Evolutionary conservation across 2,797 vertebrate genomes (phyloP), one percentile per base, ranked within the genome.

Genomic region (Novumbra hubbsi): DNA sequence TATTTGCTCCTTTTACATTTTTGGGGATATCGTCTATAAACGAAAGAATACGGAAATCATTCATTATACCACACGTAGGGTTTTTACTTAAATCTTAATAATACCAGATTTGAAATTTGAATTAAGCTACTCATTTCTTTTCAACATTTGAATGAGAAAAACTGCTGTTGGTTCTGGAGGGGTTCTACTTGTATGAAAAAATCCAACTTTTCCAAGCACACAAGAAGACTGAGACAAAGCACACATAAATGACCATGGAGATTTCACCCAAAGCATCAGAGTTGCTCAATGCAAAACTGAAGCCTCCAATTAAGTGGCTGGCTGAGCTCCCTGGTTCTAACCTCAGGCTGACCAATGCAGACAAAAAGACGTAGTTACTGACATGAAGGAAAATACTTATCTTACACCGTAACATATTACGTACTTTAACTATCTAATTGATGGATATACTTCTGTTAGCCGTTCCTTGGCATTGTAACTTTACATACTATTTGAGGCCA

Each of bases 291-390:
- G 6, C 50, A 19, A 52, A 52, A 52, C n/a, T 12, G 55, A 24
- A 24, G 55, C n/a, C 24, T 24, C 19, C 50, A n/a, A 55, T 55
- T 55, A 90, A 65, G 48, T 81, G 80, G n/a, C 32, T 52, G 80
- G 82, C 83, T 83, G 82, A 66, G 32, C 80, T 84, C 72, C 79
- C 76, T 82, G 60, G 82, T 78, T 79, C 82, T 88, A 73, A 89
- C 90, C 91, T 90, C 88, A 91, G 88, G 38, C 90, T 88, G 84
- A 90, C 90, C 24, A 28, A 24, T 28, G 60, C 21, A 62, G 57
- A 62, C 24, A 15, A 28, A 28, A 62, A 19, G 24, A 62, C 24
- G n/a, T 5, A 28, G 5, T 3, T 12, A 11, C 57, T 64, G 24
- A 64, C 28, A 57, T 57, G 9, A 57, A 55, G n/a, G 17, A 55